phyloP scores from a whole-genome alignment of 2,113 vertebrate species.

The Eptesicus fuscus region DNA sequence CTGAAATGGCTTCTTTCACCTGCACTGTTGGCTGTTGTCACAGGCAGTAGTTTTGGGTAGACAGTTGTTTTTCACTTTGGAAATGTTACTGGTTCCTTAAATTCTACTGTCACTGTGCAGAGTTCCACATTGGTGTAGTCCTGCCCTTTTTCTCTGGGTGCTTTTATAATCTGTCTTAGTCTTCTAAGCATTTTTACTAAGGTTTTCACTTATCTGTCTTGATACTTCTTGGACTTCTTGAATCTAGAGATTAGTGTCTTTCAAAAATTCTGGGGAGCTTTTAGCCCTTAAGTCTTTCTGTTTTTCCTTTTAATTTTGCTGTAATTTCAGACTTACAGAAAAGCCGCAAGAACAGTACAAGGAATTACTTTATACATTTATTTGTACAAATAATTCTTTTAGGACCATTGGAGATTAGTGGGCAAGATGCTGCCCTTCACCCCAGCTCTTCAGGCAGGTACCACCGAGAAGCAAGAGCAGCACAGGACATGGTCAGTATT shows the following conservation, averaged over 20 bases:
- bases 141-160: rapidly evolving
- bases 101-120: neutral
- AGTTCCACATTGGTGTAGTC: too few species aligned
- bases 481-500: rapidly evolving
- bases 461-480: neutral
- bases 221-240: neutral
- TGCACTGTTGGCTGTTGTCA: neutral
- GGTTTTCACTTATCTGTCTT: neutral
- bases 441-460: too few species aligned
- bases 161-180: neutral
- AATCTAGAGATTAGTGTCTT: neutral
- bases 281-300: neutral
- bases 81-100: rapidly evolving
- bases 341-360: neutral
- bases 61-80: neutral
- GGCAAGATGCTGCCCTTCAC: neutral
- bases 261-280: neutral
- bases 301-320: neutral
- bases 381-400: neutral
- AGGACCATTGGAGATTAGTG: neutral
- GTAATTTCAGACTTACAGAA: neutral
- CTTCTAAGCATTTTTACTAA: neutral
- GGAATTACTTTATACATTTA: neutral
- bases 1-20: too few species aligned
- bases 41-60: neutral